Evolutionary conservation across 2,888 invertebrate genomes (phyloP), one percentile per base, ranked within the genome.

Genomic region (Apodemia duryi): DNA sequence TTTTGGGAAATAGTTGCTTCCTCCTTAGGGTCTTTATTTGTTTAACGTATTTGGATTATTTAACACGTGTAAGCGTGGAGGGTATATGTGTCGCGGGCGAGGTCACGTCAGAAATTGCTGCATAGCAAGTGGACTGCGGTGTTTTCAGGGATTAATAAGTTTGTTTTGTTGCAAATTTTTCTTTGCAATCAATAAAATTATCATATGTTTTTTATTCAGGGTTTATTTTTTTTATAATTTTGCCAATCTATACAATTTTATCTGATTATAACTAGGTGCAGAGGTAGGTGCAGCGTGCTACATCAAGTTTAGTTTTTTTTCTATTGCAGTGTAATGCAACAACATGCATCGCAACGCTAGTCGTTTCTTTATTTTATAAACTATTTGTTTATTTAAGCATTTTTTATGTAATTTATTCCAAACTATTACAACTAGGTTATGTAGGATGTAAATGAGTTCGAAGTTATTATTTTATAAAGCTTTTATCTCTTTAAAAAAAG

Each of bases 61-160:
- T 75, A 75, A 75, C 80, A 83, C 80, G 81, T 83, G 81, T 81
- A 75, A 64, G 73, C 70, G 70, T 61, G 63, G 70, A 77, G 71
- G 73, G 76, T 75, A 77, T 74, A 77, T 74, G 75, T 78, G 77
- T 77, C 76, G 76, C 75, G 73, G 69, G 72, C 88, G 88, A 90
- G 91, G 90, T 84, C 91, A 84, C 74, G 80, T 84, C 79, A 84
- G 78, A 84, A 85, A 86, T 88, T 86, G 82, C 89, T 90, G 91
- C 91, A 91, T 90, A 86, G 82, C 81, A 83, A 86, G 83, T 81
- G 75, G 80, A 90, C 86, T 89, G 90, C 91, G 89, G 90, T 80
- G 85, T 88, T 79, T 87, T 83, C 77, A 83, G 80, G 84, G 83
- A 84, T 85, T 85, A 85, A 85, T 86, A 84, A 77, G 63, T 71